phyloP scores from a whole-genome alignment of 2,888 invertebrate species.

The Cataglyphis altisquamis region DNA sequence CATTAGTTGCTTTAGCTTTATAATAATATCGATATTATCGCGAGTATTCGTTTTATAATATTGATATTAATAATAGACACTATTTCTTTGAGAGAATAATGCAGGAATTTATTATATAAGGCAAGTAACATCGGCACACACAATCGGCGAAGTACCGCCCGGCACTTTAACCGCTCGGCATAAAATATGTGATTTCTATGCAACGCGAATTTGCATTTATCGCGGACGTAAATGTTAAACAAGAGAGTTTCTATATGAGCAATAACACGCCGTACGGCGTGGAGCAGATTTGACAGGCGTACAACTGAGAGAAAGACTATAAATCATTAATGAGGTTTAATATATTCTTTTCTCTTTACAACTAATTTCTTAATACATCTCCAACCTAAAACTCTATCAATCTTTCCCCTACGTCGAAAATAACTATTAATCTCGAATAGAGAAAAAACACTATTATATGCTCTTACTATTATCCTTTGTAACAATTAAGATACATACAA shows the following conservation, averaged over 20 bases:
- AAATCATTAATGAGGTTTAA: conserved; percentile 41
- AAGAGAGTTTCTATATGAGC: conserved; percentile 38
- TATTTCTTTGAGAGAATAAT: conserved; percentile 1
- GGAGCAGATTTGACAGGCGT: conserved; percentile 36
- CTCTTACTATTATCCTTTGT: neutral
- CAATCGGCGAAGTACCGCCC: conserved; percentile 3
- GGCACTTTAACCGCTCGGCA: conserved; percentile 2
- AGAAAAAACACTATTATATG: neutral
- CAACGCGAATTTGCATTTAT: conserved; percentile 48
- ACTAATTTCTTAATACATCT: conserved; percentile 28
- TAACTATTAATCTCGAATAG: neutral
- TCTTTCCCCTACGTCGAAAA: neutral
- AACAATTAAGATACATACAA: neutral
- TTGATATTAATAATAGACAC: neutral
- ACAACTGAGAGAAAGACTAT: conserved; percentile 15
- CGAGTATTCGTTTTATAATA: neutral
- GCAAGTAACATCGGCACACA: neutral
- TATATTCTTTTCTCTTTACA: conserved; percentile 2
- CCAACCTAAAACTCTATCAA: neutral
- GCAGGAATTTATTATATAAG: conserved; percentile 8
- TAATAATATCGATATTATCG: neutral
- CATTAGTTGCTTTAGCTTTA: neutral
- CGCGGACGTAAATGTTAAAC: conserved; percentile 44
- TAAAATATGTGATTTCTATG: conserved; percentile 47
- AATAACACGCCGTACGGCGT: conserved; percentile 1